These are phyloP conservation scores for Gorsachius goisagi DNA, from an alignment of 2,113 vertebrate genomes.

Conservation along the genomic window DNA sequence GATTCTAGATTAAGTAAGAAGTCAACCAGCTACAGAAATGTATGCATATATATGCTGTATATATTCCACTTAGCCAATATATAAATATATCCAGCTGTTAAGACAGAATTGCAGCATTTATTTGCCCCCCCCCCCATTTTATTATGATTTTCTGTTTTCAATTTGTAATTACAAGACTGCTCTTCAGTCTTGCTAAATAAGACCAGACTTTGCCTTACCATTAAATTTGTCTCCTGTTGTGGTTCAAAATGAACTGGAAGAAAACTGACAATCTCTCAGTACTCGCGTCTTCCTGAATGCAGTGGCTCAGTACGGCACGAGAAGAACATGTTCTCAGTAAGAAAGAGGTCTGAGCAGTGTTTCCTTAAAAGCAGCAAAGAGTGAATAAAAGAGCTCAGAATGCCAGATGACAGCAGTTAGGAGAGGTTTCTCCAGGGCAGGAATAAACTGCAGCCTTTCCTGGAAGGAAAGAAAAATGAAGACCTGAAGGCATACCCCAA, in stretches of 20 bases:
- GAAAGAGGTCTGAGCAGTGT: background rate
- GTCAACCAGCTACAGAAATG: background rate
- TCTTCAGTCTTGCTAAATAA: background rate
- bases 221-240: background rate
- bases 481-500: background rate
- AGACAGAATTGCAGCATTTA: background rate
- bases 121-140: background rate
- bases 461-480: background rate
- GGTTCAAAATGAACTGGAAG: background rate
- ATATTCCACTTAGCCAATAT: background rate
- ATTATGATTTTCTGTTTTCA: background rate
- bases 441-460: background rate
- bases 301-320: rapidly evolving
- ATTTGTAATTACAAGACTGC: background rate
- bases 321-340: background rate
- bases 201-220: background rate
- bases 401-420: background rate
- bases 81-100: background rate
- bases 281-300: background rate
- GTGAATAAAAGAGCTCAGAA: background rate
- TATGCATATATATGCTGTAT: background rate
- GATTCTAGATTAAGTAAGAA: background rate
- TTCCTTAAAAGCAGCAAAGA: background rate
- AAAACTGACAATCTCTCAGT: background rate
- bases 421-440: background rate